Evolutionary conservation across 64 coral and sea anemone species (phyloP), one percentile per base, ranked within the genome.

Genomic region (Montipora foliosa): DNA sequence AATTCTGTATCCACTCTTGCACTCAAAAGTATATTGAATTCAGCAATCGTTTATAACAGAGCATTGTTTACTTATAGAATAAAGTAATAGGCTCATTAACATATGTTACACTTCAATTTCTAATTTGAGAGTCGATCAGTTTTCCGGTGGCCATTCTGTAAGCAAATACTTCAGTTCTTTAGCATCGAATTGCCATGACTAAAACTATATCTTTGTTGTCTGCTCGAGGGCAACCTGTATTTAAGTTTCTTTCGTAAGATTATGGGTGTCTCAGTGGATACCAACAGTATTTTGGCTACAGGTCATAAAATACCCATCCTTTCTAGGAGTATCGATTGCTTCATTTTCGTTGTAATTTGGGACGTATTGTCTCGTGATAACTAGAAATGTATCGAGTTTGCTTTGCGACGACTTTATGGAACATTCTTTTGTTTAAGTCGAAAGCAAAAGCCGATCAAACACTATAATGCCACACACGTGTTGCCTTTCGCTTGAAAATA

Each of bases 161-260:
- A 72, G 46, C 5, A 49, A 50, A 16, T 72, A 8, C 11, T 57
- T 57, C 11, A 49, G 13, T 64, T 70, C 71, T 72, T 70, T 68
- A 86, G 66, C 82, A 49, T 6, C 15, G 17, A n/a, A 9, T 72
- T 60, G 44, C 71, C 49, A 71, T 47, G 19, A 86, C 47, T 45
- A 17, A 72, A 86, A 71, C 82, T 45, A 86, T 57, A 11, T 64
- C 47, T 5, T 86, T 47, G 3, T 50, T 17, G 11, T 44, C 66
- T 71, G 62, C 62, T 71, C 44, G 61, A 50, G 64, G 61, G 82
- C 45, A 67, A 85, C 62, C 60, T 86, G 82, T 86, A 16, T 72
- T n/a, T 72, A 70, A 86, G 73, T 86, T 71, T 44, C 64, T 14
- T 71, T 51, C 44, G 82, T 21, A 50, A 47, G 47, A 64, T 86